Base-by-base conservation (phyloP, 2,888 invertebrate genomes). In the Vanessa cardui region DNA sequence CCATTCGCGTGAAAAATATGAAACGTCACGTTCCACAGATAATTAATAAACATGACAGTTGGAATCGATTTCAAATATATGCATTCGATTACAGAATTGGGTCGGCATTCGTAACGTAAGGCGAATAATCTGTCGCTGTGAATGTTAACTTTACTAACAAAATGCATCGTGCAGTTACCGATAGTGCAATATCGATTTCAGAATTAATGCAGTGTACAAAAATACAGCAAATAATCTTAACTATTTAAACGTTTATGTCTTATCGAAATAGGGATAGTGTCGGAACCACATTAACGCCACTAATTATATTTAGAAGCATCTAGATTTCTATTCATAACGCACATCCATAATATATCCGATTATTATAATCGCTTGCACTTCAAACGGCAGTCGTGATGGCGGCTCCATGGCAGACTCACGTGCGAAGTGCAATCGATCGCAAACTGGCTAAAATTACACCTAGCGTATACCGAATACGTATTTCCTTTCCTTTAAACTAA, bases 401-500 rank as follows among this genome's bases (percentile, higher is more conserved):
- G 47, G 58, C 54, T 62, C 70, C 66, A 69, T 73, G 50, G 70
- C 69, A 58, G 56, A 20, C 71, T 70, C 69, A 71, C 69, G 64
- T 49, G 72, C 70, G 68, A 73, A 74, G 76, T 71, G 76, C 77
- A 77, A 81, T 77, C 81, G 77, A 79, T 76, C 73, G 78, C 77
- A 79, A 81, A 66, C 69, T 78, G 81, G 78, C 77, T 75, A 78
- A 76, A 76, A 85, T 89, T 90, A 91, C 83, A 89, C 77, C 92
- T 92, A 92, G 86, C 92, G 92, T 92, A 92, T 92, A 92, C 92
- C 84, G 85, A 81, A 88, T 91, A 90, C 89, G 90, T 90, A 90
- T 89, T 84, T 84, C 81, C 65, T 73, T 83, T 82, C 71, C 76
- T 85, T 83, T 84, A 83, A 81, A 88, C 89, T 90, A 91, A 90